Evolutionary conservation across 2,888 invertebrate species (phyloP).

Genomic region (Drosophila dives): DNA sequence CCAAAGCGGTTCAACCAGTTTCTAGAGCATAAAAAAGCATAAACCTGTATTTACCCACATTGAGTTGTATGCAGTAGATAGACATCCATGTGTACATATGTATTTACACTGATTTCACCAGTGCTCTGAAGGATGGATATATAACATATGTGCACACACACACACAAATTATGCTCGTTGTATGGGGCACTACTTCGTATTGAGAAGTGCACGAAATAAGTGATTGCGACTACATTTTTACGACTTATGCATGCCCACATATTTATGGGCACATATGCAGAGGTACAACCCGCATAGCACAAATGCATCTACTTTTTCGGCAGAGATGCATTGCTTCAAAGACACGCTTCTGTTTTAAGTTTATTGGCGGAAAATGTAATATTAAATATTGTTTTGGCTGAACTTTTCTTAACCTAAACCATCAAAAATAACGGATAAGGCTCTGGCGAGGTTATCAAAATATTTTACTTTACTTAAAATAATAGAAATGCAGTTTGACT

Average conservation of each 20-base stretch:
- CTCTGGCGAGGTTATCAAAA: background rate
- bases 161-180: conserved; percentile 1
- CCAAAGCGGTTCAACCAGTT: conserved; percentile 59
- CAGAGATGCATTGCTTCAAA: conserved; percentile 1
- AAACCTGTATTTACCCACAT: conserved; percentile 55
- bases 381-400: background rate
- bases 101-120: conserved; percentile 5
- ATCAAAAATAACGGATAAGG: background rate
- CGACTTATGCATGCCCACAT: conserved; percentile 4
- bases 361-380: background rate
- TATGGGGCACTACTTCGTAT: conserved; percentile 15
- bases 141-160: conserved; percentile 11
- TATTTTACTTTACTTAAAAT: background rate
- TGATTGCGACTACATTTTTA: conserved; percentile 40
- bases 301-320: background rate
- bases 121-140: conserved; percentile 9
- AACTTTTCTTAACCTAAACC: background rate
- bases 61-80: conserved; percentile 35
- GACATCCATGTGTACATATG: conserved; percentile 10
- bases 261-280: background rate
- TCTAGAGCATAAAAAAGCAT: conserved; percentile 33
- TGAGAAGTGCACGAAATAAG: conserved; percentile 15
- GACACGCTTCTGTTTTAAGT: background rate
- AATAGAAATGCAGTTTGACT: background rate
- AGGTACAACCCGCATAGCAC: conserved; percentile 7